These are phyloP conservation scores for Coregonus ussuriensis DNA, from an alignment of 2,797 vertebrate species.

Conservation along the genomic window DNA sequence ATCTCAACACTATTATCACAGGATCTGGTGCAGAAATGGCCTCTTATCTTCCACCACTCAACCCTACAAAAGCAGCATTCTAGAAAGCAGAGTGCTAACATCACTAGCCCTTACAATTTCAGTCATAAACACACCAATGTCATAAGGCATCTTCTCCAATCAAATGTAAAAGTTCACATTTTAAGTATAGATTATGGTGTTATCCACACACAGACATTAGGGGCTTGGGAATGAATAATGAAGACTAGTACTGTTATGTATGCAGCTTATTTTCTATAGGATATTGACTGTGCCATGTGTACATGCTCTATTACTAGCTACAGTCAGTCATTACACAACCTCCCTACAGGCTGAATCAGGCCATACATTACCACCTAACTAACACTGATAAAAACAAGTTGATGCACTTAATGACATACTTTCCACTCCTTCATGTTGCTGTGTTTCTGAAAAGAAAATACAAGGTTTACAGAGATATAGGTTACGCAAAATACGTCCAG, in stretches of 20 bases:
- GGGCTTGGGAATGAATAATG: not conserved
- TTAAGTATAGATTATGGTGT: not conserved
- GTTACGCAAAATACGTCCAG: slow-evolving; percentile 61
- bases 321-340: slow-evolving; percentile 3
- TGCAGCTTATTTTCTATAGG: not conserved
- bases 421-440: slow-evolving; percentile 80
- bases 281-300: not conserved
- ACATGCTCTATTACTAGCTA: not conserved
- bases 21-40: not conserved
- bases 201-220: not conserved
- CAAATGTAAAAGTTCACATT: not conserved
- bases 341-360: not conserved
- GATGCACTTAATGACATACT: slow-evolving; percentile 79
- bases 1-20: not conserved
- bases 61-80: not conserved
- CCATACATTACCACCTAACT: not conserved
- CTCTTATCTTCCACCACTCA: not conserved
- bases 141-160: not conserved
- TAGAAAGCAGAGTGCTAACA: not conserved
- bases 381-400: slow-evolving; percentile 52
- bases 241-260: not conserved
- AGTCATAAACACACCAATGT: not conserved
- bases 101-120: not conserved
- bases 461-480: slow-evolving; percentile 68
- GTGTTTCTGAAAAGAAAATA: slow-evolving; percentile 83